Base-by-base conservation (phyloP, 2,113 vertebrate species). In the Grammomys surdaster region DNA sequence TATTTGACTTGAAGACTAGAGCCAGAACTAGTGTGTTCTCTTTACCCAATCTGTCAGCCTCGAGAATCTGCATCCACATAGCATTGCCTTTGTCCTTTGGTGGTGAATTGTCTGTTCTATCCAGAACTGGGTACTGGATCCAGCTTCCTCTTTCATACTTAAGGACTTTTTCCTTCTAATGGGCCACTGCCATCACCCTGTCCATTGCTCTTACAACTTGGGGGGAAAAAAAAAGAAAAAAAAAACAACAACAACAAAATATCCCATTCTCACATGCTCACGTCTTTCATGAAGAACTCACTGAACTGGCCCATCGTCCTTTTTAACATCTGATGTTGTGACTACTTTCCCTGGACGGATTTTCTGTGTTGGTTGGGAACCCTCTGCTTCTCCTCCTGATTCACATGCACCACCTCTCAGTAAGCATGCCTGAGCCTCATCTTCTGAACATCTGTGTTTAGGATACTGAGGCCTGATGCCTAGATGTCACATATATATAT, bases 1-100 rank as follows among this genome's bases (percentile, higher is more conserved):
- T 89, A 28, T 31, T 86, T 84, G 43, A 90, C 72, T 40, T 95
- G 84, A 88, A 17, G 60, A 69, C 16, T 93, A 75, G 69, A 81
- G 67, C 54, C 88, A 26, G 76, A 86, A 92, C 69, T 56, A 81
- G 76, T 91, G 80, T 75, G 28, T 36, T 43, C 65, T 78, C 22
- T 63, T 81, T 36, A 17, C 67, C 67, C 14, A 69, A 4, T 4
- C 13, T 36, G 13, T 93, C 46, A 16, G 8, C 1, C 43, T 0
- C 3, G 6, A 3, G n/a, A 77, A 20, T n/a, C 90, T 48, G 20
- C 0, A 14, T 33, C 43, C 33, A n/a, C 72, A 16, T 17, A 11
- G 19, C 24, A 72, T 19, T n/a, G 88, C 31, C 36, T 36, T 17
- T 8, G 0, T 51, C 33, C 1, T 93, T 17, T 1, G 60, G 1